Evolutionary conservation across 2,888 invertebrate species (phyloP).

Genomic region (Ptilodon capucinus): DNA sequence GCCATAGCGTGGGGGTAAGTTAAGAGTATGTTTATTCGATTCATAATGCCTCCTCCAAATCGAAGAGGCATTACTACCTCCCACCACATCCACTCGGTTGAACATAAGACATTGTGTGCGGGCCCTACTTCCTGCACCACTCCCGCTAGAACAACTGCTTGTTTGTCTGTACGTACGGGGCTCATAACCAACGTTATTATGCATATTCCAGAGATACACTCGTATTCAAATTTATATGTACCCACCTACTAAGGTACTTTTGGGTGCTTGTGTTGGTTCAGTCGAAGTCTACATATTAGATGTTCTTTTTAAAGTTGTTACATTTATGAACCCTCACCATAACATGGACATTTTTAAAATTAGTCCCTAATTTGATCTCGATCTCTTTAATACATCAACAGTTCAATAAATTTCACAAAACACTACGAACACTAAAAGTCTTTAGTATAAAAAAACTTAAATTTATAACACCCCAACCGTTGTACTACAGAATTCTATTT

Average conservation of each 20-base stretch:
- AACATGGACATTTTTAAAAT: too few species aligned
- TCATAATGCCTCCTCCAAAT: constrained; percentile 3
- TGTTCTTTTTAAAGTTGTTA: neutral
- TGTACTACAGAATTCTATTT: neutral
- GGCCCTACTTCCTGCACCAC: constrained; percentile 64
- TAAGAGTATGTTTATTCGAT: too few species aligned
- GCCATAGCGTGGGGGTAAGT: too few species aligned
- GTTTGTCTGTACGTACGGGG: constrained; percentile 62
- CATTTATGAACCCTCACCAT: too few species aligned
- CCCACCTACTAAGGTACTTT: constrained; percentile 17
- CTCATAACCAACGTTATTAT: constrained; percentile 55
- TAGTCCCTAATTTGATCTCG: too few species aligned
- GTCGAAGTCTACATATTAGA: neutral
- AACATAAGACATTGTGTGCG: constrained; percentile 75
- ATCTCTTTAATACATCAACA: too few species aligned
- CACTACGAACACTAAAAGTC: too few species aligned
- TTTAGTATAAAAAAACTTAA: too few species aligned
- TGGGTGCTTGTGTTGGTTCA: neutral
- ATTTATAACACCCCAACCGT: neutral
- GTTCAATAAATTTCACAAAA: too few species aligned
- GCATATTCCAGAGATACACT: constrained; percentile 43
- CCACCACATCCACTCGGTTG: constrained; percentile 59
- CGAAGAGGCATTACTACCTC: constrained; percentile 19
- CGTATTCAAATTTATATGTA: constrained; percentile 34
- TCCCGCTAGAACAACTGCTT: constrained; percentile 75